Conservation (phyloP, 2,888 invertebrate species). For the Patella depressa region DNA sequence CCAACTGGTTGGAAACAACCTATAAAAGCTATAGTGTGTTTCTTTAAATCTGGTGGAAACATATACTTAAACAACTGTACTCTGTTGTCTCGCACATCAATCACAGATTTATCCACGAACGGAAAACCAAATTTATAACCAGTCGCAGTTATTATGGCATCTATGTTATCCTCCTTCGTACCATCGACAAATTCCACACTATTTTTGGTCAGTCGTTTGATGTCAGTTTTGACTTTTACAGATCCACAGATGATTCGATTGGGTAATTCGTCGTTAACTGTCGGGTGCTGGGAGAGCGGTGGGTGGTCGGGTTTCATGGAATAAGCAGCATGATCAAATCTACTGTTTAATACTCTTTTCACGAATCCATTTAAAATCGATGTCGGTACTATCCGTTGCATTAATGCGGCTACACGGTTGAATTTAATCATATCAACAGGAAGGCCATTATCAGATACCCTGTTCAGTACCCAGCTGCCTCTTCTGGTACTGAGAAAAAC, state of each 20-base stretch:
- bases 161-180: slow-evolving; percentile 61
- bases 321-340: slow-evolving; percentile 70
- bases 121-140: slow-evolving; percentile 72
- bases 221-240: slow-evolving; percentile 65
- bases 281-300: slow-evolving; percentile 57
- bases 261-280: slow-evolving; percentile 70
- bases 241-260: slow-evolving; percentile 68
- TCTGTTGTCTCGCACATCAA: slow-evolving; percentile 56
- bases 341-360: slow-evolving; percentile 49
- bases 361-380: slow-evolving; percentile 20
- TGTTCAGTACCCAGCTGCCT: slow-evolving; percentile 71
- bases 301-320: slow-evolving; percentile 68
- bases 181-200: slow-evolving; percentile 65
- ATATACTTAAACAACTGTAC: slow-evolving; percentile 71
- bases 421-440: slow-evolving; percentile 56
- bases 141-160: slow-evolving; percentile 68
- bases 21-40: slow-evolving; percentile 71
- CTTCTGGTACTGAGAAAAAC: slow-evolving; percentile 71
- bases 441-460: slow-evolving; percentile 58
- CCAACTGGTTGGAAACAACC: slow-evolving; percentile 72
- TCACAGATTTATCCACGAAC: slow-evolving; percentile 65
- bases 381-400: slow-evolving; percentile 32
- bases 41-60: slow-evolving; percentile 67
- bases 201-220: slow-evolving; percentile 55
- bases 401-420: slow-evolving; percentile 28